Base-by-base conservation (phyloP, 1,140 invertebrate species). In the Euglossa dilemma region DNA sequence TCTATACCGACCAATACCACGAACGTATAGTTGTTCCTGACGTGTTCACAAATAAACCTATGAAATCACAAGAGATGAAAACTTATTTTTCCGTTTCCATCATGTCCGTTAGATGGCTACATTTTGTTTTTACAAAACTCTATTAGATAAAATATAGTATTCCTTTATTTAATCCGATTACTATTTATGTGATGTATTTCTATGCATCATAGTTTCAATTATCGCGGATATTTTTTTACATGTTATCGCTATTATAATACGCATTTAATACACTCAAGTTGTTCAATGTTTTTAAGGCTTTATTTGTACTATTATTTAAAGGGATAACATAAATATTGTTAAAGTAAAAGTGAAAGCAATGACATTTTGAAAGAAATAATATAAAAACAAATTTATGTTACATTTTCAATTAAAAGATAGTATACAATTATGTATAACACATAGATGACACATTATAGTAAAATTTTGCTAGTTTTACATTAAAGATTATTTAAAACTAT, bases 21-120 rank as follows among this genome's bases (percentile, higher is more conserved):
- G 28, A 23, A 63, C 50, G 28, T 71, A 72, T 71, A 50, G 73
- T 56, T 56, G 18, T 25, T 71, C 67, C 61, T 80, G 78, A 88
- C 79, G 80, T 85, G 85, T 89, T 87, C 85, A 67, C 63, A 87
- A 82, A 89, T 87, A 85, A 69, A 85, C 76, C 63, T 66, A 43
- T 61, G 36, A 77, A 73, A 54, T 83, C 73, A 77, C 78, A 28
- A 61, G 66, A 72, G 59, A 73, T 59, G 59, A 50, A 72, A 36
- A 87, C 61, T 72, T 80, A 67, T 72, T 71, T 50, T 69, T 61
- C 54, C 72, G 61, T 56, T 59, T 81, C 74, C 57, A 76, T 61
- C 59, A 54, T 61, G 75, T 67, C 83, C 79, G 86, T 81, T 79
- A 88, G 85, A 71, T 87, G 87, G 86, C 85, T 45, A 84, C 52